phyloP scores from a whole-genome alignment of 1,140 invertebrate genomes.

The Wasmannia auropunctata region DNA sequence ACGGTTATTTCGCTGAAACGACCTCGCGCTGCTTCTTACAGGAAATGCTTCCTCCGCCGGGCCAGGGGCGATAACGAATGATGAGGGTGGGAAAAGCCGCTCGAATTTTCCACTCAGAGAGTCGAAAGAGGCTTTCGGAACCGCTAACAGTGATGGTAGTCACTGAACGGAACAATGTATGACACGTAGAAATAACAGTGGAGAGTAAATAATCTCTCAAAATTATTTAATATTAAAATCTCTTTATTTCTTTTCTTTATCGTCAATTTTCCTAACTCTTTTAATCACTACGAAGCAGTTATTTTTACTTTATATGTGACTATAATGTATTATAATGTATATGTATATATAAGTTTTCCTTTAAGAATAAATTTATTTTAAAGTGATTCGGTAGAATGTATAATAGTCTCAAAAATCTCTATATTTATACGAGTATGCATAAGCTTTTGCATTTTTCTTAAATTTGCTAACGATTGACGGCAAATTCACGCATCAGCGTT shows the following conservation, averaged over 20 bases:
- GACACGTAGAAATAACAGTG: neutral
- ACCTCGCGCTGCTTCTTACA: constrained; percentile 64
- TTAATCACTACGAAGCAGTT: neutral
- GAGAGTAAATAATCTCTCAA: neutral
- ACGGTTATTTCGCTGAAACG: constrained; percentile 81
- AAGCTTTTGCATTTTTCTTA: neutral
- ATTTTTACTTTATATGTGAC: neutral
- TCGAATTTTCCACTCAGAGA: constrained; percentile 63
- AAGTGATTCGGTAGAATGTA: neutral
- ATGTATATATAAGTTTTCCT: neutral
- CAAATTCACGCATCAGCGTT: neutral
- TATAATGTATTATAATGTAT: too few relatives aligned
- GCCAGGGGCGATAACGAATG: constrained; percentile 61
- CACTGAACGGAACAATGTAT: neutral
- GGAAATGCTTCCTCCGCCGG: constrained; percentile 64
- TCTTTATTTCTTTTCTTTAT: neutral
- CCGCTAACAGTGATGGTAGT: neutral
- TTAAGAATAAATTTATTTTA: neutral
- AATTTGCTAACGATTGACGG: neutral
- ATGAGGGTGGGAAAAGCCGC: constrained; percentile 52
- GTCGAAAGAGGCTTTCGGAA: constrained; percentile 49
- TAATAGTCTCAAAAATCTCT: neutral
- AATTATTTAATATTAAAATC: neutral
- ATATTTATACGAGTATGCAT: neutral
- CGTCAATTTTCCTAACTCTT: neutral